Percentiles rank a stretch among this genome's conserved stretches.
Evolutionary conservation across 2,113 vertebrate species (phyloP).

Genomic region (Poicephalus gulielmi): DNA sequence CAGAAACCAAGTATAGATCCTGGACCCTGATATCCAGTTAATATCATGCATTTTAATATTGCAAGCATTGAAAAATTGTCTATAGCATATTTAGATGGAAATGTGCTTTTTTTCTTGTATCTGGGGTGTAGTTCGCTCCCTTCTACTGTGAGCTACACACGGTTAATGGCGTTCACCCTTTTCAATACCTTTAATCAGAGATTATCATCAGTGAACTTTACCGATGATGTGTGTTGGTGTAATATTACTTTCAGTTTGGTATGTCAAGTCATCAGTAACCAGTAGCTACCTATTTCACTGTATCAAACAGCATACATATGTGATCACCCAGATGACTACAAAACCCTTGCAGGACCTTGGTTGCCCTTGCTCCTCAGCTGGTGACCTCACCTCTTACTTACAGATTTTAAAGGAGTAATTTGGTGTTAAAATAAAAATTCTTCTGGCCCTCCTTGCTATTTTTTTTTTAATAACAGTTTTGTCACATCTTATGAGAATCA

Average conservation of each 20-base stretch:
- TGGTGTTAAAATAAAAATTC: not conserved
- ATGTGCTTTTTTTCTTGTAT: not conserved
- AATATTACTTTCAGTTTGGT: not conserved
- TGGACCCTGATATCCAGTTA: not conserved
- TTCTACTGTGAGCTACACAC: not conserved
- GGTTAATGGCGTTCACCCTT: not conserved
- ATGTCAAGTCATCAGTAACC: not conserved
- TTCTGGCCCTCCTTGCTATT: not conserved
- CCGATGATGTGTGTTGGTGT: not conserved
- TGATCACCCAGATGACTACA: not conserved
- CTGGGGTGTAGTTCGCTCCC: accelerated
- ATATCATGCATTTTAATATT: not conserved
- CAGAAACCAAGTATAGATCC: not conserved
- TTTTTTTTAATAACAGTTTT: not conserved
- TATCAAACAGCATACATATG: not conserved
- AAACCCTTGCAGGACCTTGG: not conserved
- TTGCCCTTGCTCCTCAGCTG: not conserved
- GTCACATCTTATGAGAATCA: not conserved
- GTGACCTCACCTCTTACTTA: not conserved
- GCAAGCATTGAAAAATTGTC: not conserved
- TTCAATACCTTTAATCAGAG: not conserved
- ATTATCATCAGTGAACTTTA: not conserved
- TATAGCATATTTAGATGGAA: not conserved
- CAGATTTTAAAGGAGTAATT: not conserved
- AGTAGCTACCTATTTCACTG: not conserved